phyloP scores from a whole-genome alignment of 2,888 invertebrate species.

The Deilephila porcellus region DNA sequence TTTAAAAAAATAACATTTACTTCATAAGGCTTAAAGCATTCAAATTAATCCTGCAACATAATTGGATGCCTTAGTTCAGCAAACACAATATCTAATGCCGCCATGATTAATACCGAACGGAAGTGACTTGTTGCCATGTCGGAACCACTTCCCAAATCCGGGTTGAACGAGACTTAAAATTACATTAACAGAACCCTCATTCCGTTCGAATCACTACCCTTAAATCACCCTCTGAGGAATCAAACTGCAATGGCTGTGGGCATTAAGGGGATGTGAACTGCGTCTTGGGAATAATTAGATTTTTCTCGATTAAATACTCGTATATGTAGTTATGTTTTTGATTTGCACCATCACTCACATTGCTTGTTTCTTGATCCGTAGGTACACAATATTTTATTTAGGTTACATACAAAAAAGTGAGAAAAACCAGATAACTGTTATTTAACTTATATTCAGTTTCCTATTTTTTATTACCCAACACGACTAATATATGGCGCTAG shows the following conservation, averaged over 20 bases:
- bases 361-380: too few species aligned
- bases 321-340: not conserved
- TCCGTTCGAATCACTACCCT: constrained; percentile 57
- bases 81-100: not conserved
- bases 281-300: not conserved
- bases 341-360: too few species aligned
- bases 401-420: not conserved
- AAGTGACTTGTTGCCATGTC: constrained; percentile 17
- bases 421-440: not conserved
- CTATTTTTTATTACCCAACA: not conserved
- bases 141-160: constrained; percentile 54
- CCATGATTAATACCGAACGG: not conserved
- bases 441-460: too few species aligned
- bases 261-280: constrained; percentile 3
- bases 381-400: too few species aligned
- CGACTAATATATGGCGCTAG: not conserved
- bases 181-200: constrained; percentile 64
- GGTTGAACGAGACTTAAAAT: constrained; percentile 59
- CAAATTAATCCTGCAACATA: too few species aligned
- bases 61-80: not conserved
- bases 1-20: not conserved
- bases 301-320: not conserved
- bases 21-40: too few species aligned
- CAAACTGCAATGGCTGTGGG: constrained; percentile 32
- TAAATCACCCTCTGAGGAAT: constrained; percentile 52